These are phyloP conservation scores for Scopus umbretta DNA, from an alignment of 2,113 vertebrate genomes.

Conservation along the genomic window DNA sequence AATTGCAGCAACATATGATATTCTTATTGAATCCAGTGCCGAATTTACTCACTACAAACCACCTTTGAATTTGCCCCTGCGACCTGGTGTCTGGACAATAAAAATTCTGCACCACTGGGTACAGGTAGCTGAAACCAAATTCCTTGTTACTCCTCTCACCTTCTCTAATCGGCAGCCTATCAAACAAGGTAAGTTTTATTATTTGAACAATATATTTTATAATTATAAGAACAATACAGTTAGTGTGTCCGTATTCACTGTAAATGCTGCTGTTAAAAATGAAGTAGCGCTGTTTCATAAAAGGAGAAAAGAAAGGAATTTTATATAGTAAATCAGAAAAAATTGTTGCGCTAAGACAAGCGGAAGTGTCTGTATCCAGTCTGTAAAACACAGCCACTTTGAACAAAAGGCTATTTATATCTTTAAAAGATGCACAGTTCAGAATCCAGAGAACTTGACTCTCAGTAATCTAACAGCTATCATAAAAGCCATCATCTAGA, in stretches of 20 bases:
- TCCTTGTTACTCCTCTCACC: constrained; percentile 88
- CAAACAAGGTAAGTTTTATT: constrained; percentile 80
- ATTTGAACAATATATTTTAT: no score
- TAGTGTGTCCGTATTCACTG: not conserved
- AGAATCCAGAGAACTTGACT: not conserved
- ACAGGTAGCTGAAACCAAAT: constrained; percentile 90
- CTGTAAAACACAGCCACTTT: not conserved
- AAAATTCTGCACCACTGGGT: constrained; percentile 96
- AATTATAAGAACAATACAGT: not conserved
- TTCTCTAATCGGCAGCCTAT: constrained; percentile 89
- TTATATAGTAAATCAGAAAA: constrained; percentile 1
- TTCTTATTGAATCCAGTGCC: constrained; percentile 89
- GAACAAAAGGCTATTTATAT: not conserved
- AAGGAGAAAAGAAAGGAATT: not conserved
- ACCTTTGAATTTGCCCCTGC: constrained; percentile 89
- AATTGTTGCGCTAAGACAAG: not conserved
- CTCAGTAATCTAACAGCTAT: not conserved
- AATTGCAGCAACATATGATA: constrained; percentile 96
- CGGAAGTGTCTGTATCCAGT: not conserved
- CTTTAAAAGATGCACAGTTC: not conserved
- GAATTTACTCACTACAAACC: constrained; percentile 98
- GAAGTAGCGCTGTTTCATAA: not conserved
- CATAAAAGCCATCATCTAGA: not conserved
- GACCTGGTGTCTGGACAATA: constrained; percentile 92
- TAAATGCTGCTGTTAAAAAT: not conserved